These are phyloP conservation scores for Neopipo cinnamomea DNA, from an alignment of 2,113 vertebrate species.

Conservation along the genomic window DNA sequence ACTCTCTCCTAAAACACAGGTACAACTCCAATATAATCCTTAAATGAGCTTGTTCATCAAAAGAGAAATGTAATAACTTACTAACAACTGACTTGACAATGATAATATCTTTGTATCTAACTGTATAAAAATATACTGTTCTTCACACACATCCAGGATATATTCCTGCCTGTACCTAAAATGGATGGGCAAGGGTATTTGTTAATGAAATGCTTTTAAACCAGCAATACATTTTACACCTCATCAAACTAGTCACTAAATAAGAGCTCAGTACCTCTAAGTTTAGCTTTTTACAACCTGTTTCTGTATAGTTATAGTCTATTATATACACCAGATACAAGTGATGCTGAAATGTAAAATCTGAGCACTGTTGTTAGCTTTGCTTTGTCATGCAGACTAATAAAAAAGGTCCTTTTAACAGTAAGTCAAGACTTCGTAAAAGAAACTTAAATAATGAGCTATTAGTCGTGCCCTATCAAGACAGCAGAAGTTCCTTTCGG, in stretches of 20 bases:
- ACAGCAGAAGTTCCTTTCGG: neutral
- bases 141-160: neutral
- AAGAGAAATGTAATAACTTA: neutral
- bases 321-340: constrained; percentile 79
- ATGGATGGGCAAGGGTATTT: neutral
- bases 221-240: neutral
- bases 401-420: neutral
- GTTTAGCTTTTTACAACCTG: constrained; percentile 67
- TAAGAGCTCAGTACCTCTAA: constrained; percentile 72
- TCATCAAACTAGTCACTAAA: neutral
- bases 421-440: neutral
- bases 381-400: neutral
- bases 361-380: neutral
- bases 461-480: neutral
- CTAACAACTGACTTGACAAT: neutral
- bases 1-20: neutral
- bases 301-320: constrained; percentile 63
- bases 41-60: neutral
- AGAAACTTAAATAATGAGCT: neutral
- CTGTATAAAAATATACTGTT: neutral
- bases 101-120: neutral
- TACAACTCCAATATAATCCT: neutral
- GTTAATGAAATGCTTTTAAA: neutral
- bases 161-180: neutral
- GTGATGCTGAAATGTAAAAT: constrained; percentile 62